These are phyloP conservation scores for Caenorhabditis sinica DNA, from an alignment of 2,888 invertebrate genomes.

Conservation along the genomic window DNA sequence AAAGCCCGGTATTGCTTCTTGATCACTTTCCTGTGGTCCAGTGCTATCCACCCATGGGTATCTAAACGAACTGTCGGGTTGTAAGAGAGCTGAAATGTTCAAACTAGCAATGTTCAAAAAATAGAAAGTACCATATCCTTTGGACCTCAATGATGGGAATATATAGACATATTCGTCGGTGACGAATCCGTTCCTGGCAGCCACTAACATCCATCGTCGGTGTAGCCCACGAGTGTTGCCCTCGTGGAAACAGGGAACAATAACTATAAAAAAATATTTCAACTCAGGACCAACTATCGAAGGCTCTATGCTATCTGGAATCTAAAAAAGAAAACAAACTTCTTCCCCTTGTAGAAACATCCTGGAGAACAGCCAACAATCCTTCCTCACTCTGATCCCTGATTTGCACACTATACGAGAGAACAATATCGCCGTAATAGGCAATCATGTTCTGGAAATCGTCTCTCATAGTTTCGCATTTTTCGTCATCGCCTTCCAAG, in stretches of 20 bases:
- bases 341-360: conserved; percentile 44
- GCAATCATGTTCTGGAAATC: conserved; percentile 67
- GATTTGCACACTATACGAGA: conserved; percentile 45
- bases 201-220: conserved; percentile 51
- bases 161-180: conserved; percentile 77
- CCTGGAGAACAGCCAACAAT: conserved; percentile 12
- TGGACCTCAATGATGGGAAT: conserved; percentile 60
- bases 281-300: too few species aligned
- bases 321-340: too few species aligned
- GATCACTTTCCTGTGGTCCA: conserved; percentile 41
- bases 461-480: conserved; percentile 68
- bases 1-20: conserved; percentile 45
- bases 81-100: conserved; percentile 8
- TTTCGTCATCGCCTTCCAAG: conserved; percentile 66
- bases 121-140: conserved; percentile 55
- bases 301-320: too few species aligned
- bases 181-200: conserved; percentile 54
- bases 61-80: conserved; percentile 25
- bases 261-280: conserved; percentile 64
- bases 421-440: conserved; percentile 41
- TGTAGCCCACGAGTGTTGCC: conserved; percentile 51
- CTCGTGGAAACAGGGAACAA: conserved; percentile 66
- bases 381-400: conserved; percentile 41
- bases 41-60: conserved; percentile 48
- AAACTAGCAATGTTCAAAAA: not conserved